Evolutionary conservation across 2,113 vertebrate genomes (phyloP).

Genomic region (Carollia perspicillata): DNA sequence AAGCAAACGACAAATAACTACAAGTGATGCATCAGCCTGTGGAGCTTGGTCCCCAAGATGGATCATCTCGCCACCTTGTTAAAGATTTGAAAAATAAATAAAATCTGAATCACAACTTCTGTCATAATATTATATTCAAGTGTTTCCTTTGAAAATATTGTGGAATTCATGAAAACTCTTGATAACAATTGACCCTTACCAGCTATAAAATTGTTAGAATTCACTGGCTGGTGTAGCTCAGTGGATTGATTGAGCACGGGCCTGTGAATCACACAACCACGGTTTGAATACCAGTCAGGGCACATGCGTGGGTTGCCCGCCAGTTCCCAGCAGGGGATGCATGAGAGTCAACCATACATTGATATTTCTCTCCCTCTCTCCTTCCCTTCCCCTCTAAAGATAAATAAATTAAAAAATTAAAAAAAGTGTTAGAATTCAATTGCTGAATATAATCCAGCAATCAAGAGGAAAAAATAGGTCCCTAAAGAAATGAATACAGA

Average conservation of each 20-base stretch:
- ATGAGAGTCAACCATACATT: too few relatives aligned
- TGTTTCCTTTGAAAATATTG: not conserved
- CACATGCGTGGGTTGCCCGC: too few relatives aligned
- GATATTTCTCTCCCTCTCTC: too few relatives aligned
- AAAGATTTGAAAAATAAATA: not conserved
- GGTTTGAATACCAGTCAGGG: too few relatives aligned
- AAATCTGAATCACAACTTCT: not conserved
- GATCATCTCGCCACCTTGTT: not conserved
- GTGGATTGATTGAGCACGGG: too few relatives aligned
- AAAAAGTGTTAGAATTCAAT: not conserved
- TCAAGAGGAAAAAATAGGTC: not conserved
- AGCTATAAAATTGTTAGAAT: not conserved
- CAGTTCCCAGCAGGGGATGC: too few relatives aligned
- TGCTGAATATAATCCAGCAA: not conserved
- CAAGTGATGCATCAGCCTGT: not conserved
- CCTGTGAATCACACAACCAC: too few relatives aligned
- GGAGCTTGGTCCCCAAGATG: not conserved
- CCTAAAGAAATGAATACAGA: not conserved
- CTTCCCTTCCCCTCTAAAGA: too few relatives aligned
- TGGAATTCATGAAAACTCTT: not conserved
- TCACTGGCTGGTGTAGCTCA: too few relatives aligned
- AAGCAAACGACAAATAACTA: not conserved
- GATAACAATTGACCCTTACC: not conserved
- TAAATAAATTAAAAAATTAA: too few relatives aligned
- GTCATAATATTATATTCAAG: not conserved